phyloP scores from a whole-genome alignment of 1,140 invertebrate species.

The Lethrus apterus region DNA sequence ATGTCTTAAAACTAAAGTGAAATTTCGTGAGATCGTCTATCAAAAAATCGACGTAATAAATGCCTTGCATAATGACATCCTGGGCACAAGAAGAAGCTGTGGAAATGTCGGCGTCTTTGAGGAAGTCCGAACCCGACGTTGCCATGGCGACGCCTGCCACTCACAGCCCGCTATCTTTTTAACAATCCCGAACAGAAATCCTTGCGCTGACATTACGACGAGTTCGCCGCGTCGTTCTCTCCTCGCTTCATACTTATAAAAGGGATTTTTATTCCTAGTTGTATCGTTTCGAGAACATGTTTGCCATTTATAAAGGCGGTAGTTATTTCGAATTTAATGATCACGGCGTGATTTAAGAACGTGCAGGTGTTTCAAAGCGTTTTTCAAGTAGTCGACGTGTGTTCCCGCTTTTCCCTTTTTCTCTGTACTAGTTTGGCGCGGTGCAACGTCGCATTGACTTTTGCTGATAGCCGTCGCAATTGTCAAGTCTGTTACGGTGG shows the following conservation, averaged over 20 bases:
- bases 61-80: constrained; percentile 12
- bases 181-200: constrained; percentile 16
- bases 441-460: too few relatives aligned
- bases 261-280: constrained; percentile 8
- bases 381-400: too few relatives aligned
- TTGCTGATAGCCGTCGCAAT: too few relatives aligned
- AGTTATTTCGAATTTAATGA: constrained; percentile 13
- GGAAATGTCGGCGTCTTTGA: constrained; percentile 20
- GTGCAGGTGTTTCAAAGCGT: too few relatives aligned
- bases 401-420: too few relatives aligned
- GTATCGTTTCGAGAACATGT: constrained; percentile 10
- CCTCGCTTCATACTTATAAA: not conserved
- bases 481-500: constrained; percentile 24
- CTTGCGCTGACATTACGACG: constrained; percentile 15
- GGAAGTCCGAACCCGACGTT: constrained; percentile 22
- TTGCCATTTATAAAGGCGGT: constrained; percentile 7
- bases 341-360: constrained; percentile 2
- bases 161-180: constrained; percentile 23
- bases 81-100: constrained; percentile 8
- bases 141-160: constrained; percentile 24
- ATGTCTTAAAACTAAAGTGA: too few relatives aligned
- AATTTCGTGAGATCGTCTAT: too few relatives aligned
- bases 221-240: constrained; percentile 8
- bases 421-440: too few relatives aligned
- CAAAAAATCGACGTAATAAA: constrained; percentile 3